Percentiles rank a stretch among this genome's conserved stretches.
Conservation (phyloP, 2,113 vertebrate species). For the Ceyx margarethae region DNA sequence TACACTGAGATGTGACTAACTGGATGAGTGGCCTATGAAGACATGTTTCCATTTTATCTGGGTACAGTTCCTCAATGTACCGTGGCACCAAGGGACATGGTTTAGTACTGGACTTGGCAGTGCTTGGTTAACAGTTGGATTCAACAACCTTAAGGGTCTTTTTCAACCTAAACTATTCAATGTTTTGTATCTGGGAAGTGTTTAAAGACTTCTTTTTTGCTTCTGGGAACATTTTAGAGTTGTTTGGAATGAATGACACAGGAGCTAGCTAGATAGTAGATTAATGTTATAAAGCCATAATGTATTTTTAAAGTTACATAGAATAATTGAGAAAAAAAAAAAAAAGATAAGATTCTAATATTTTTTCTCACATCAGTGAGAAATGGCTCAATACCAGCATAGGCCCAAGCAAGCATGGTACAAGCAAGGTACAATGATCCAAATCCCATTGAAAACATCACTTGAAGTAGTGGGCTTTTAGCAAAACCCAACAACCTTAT, state of each 20-base stretch:
- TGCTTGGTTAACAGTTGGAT: neutral
- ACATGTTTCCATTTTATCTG: neutral
- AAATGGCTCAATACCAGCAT: neutral
- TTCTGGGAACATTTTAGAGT: neutral
- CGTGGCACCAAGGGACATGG: accelerated
- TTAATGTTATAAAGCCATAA: neutral
- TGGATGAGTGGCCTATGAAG: neutral
- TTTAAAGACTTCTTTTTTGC: neutral
- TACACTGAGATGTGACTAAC: neutral
- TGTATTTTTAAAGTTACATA: neutral
- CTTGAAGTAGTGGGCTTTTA: neutral
- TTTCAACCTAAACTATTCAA: neutral
- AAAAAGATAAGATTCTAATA: neutral
- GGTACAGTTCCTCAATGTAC: neutral
- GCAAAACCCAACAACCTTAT: neutral
- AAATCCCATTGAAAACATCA: neutral
- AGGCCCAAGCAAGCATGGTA: neutral
- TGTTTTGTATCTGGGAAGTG: neutral
- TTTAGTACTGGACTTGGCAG: neutral
- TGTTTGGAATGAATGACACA: neutral
- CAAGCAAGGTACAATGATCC: neutral
- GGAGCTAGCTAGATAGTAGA: neutral
- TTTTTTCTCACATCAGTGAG: neutral
- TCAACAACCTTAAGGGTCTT: neutral
- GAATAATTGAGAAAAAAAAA: neutral